Percentiles rank a stretch among this genome's conserved stretches.
Evolutionary conservation across 2,113 vertebrate genomes (phyloP).

Genomic region (Galbula dea): DNA sequence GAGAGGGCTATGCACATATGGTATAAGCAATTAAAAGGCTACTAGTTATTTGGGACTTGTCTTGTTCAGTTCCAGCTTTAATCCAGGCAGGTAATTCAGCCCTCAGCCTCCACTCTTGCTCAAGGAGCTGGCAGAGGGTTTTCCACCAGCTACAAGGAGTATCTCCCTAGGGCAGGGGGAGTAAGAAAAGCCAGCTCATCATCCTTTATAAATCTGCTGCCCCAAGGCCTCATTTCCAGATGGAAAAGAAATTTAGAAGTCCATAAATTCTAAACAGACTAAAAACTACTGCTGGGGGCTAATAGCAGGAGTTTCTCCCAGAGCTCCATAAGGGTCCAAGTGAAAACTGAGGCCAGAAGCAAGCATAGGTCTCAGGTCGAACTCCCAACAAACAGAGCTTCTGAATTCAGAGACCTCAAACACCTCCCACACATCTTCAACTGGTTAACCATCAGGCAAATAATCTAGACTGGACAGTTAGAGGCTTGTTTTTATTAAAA

Average conservation of each 20-base stretch:
- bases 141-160: background rate
- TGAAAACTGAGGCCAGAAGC: background rate
- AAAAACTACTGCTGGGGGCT: background rate
- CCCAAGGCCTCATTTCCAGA: background rate
- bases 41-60: fast-evolving
- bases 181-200: background rate
- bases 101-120: background rate
- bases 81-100: background rate
- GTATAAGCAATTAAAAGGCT: background rate
- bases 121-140: background rate
- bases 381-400: background rate
- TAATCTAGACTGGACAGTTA: background rate
- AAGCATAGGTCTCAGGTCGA: background rate
- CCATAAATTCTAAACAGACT: background rate
- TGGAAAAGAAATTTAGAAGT: background rate
- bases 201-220: background rate
- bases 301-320: background rate
- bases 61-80: background rate
- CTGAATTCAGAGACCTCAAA: background rate
- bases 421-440: background rate
- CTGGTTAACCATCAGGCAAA: background rate
- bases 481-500: constrained; percentile 55
- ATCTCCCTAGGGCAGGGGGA: background rate
- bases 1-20: fast-evolving
- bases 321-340: background rate